These are phyloP conservation scores for Dolichallabes microphthalmus DNA, from an alignment of 2,113 vertebrate genomes.

Conservation along the genomic window DNA sequence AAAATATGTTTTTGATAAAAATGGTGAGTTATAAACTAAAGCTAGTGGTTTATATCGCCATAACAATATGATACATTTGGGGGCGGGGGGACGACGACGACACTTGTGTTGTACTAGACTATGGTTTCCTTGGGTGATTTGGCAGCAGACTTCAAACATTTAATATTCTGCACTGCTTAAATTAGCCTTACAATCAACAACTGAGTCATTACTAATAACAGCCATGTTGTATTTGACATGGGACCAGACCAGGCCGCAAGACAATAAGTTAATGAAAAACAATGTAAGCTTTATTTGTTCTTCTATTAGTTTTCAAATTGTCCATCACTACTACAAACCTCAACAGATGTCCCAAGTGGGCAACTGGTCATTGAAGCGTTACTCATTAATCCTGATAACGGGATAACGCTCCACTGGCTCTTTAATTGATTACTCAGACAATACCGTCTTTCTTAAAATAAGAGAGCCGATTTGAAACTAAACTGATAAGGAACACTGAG, in stretches of 20 bases:
- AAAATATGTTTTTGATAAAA: neutral
- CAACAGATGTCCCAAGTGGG: neutral
- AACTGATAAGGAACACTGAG: neutral
- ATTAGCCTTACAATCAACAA: neutral
- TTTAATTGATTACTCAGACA: conserved; percentile 6
- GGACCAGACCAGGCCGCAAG: neutral
- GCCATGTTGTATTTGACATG: neutral
- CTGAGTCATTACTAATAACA: neutral
- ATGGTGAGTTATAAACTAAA: neutral
- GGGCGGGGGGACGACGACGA: too few species aligned
- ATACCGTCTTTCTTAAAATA: neutral
- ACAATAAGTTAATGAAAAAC: neutral
- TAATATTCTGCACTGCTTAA: neutral
- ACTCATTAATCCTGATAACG: conserved; percentile 25
- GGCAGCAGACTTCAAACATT: neutral
- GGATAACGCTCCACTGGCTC: conserved; percentile 23
- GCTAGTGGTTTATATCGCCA: neutral
- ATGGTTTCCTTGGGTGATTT: neutral
- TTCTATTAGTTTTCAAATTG: neutral
- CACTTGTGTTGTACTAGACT: neutral
- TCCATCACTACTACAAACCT: neutral
- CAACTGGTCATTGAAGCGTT: conserved; percentile 3
- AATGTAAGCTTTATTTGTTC: neutral
- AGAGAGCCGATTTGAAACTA: neutral
- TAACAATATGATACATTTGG: neutral